phyloP scores from a whole-genome alignment of 2,797 vertebrate genomes.

The Enteromius unitaeniatus region DNA sequence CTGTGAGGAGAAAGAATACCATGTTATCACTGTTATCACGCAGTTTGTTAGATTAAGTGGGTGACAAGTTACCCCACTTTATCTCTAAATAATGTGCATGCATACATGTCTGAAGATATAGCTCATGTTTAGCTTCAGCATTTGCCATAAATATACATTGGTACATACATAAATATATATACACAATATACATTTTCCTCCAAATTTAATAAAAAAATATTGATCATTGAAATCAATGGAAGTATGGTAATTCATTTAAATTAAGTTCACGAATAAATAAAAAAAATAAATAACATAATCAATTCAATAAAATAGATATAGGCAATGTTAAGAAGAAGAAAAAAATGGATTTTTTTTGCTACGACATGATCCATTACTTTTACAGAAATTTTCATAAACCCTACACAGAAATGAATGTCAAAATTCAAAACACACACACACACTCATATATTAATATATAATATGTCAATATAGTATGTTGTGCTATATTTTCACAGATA shows the following conservation, averaged over 20 bases:
- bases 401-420: too few relatives aligned
- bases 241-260: background rate
- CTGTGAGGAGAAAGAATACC: slow-evolving; percentile 33
- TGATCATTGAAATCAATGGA: background rate
- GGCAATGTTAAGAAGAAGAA: too few relatives aligned
- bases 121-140: background rate
- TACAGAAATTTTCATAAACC: too few relatives aligned
- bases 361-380: too few relatives aligned
- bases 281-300: background rate
- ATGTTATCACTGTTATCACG: background rate
- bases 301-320: background rate
- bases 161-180: too few relatives aligned
- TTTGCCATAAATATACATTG: background rate
- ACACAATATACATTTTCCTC: background rate
- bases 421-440: too few relatives aligned
- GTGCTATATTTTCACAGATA: too few relatives aligned
- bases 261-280: background rate
- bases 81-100: background rate
- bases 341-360: too few relatives aligned
- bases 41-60: background rate
- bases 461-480: too few relatives aligned
- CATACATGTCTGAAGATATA: too few relatives aligned
- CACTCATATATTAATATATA: too few relatives aligned
- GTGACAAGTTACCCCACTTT: background rate
- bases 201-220: background rate